A percentile compares a stretch with the other conserved stretches of the same genome.
Conservation (phyloP, 2,888 invertebrate species). For the Trachelus iudaicus region DNA sequence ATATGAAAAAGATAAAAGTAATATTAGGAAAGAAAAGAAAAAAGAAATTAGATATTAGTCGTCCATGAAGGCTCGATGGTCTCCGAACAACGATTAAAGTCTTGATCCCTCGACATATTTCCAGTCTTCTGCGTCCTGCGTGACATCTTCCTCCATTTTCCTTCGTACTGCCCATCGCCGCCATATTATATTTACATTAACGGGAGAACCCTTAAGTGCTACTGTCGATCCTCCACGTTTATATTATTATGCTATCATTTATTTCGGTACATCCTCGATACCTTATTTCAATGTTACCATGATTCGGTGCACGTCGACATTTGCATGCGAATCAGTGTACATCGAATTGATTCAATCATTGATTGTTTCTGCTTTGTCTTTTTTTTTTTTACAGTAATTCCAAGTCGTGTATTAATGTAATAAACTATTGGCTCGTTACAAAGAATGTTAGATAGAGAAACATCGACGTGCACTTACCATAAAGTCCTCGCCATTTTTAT, state of each 20-base stretch:
- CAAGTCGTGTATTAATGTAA: not conserved
- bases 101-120: not conserved
- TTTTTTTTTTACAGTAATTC: not conserved
- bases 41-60: not conserved
- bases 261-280: not conserved
- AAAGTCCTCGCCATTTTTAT: not conserved
- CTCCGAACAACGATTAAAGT: not conserved
- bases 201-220: constrained; percentile 15
- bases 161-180: not conserved
- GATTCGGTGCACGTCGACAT: not conserved
- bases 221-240: constrained; percentile 12
- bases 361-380: not conserved
- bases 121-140: not conserved
- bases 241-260: constrained; percentile 14
- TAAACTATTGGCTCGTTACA: not conserved
- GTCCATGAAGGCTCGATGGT: not conserved
- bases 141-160: not conserved
- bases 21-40: not conserved
- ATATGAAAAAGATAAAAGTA: not conserved
- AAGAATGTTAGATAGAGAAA: not conserved
- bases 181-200: constrained; percentile 16
- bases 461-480: not conserved
- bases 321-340: not conserved
- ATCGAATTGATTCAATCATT: not conserved
- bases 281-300: not conserved